phyloP scores from a whole-genome alignment of 2,113 vertebrate genomes.

The Centrocercus urophasianus region DNA sequence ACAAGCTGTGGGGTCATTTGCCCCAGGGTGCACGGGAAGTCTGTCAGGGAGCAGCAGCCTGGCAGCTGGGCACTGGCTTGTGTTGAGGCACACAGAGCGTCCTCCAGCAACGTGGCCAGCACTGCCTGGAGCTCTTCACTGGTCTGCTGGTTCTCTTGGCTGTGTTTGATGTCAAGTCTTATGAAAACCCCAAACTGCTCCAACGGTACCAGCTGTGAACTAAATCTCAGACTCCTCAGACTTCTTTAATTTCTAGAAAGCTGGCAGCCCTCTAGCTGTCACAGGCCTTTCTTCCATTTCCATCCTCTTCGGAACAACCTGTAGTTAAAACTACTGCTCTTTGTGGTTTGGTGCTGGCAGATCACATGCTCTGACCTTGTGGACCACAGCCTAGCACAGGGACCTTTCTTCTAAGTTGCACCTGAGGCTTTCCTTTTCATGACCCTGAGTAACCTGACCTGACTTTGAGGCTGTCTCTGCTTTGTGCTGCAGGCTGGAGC shows the following conservation, averaged over 20 bases:
- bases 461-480: background rate
- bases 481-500: background rate
- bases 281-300: background rate
- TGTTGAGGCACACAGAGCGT: background rate
- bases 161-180: background rate
- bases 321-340: background rate
- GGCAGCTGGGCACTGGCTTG: background rate
- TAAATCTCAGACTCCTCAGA: background rate
- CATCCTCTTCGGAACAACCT: background rate
- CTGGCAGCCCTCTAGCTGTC: background rate
- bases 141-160: background rate
- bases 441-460: background rate
- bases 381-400: background rate
- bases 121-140: background rate
- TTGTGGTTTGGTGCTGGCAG: background rate
- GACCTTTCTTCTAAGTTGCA: background rate
- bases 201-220: background rate
- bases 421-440: background rate
- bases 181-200: background rate
- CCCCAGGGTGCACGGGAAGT: background rate
- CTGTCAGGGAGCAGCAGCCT: background rate
- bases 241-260: background rate
- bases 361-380: too few species aligned
- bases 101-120: rapidly evolving
- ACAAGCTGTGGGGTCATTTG: rapidly evolving